Base-by-base conservation (phyloP, 2,113 vertebrate species). In the Morone saxatilis region DNA sequence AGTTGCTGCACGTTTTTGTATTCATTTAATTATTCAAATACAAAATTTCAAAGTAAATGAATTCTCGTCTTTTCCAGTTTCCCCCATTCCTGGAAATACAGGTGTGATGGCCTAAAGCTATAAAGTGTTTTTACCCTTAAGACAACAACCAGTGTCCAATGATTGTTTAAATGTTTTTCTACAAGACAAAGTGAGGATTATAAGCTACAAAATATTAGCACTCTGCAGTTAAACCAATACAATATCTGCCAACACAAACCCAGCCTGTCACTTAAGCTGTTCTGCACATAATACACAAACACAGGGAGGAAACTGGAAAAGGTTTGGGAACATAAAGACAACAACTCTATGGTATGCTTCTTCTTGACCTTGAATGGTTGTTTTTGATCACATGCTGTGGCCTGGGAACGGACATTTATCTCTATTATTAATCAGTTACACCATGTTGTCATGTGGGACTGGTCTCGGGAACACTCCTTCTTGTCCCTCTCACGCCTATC, bases 401-500 rank as follows among this genome's bases (percentile, higher is more conserved):
- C 61, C 76, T 86, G 57, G 51, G 75, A 72, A 47, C 43, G 0
- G 67, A 43, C 17, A 9, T 43, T 36, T 43, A 65, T 77, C 73
- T 92, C 45, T 47, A 72, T 89, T 81, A 89, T 83, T 77, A 77
- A 88, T 78, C 76, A 47, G 40, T 71, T 72, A 2, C 65, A 38
- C 68, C 36, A 1, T 20, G 62, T 54, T 8, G 22, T 78, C 77
- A 81, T 36, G 6, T 61, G 79, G 61, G 68, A 47, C 40, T 4
- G 73, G 84, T 77, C 57, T 63, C n/a, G 54, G 57, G 59, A 86
- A 40, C 0, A 1, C 47, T 67, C 17, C 16, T 17, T 65, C 13
- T 51, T 12, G 0, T 43, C 59, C 25, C 74, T 92, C 92, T 90
- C 93, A 93, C 89, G 89, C 90, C 14, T 86, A 40, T 94, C 89